phyloP scores from a whole-genome alignment of 2,888 invertebrate genomes.

The Phyto melanocephala region DNA sequence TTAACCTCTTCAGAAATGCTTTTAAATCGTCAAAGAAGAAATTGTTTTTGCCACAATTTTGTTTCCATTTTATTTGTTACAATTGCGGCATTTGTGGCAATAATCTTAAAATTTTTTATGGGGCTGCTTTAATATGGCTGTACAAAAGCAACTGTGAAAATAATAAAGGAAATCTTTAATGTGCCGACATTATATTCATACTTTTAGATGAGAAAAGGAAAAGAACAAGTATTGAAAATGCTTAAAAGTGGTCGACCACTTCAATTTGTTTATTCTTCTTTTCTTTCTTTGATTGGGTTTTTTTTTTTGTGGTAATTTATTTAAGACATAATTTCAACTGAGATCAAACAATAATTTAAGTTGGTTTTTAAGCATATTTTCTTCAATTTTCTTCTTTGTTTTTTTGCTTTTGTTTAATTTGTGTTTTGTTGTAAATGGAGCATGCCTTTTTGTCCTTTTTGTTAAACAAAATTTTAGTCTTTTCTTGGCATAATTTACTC shows the following conservation, averaged over 20 bases:
- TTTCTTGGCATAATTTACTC: too few relatives aligned
- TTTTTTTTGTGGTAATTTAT: neutral
- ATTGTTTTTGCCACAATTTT: neutral
- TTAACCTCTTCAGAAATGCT: neutral
- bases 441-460: neutral
- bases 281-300: too few relatives aligned
- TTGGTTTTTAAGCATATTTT: neutral
- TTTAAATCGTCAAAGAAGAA: neutral
- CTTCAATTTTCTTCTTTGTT: neutral
- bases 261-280: neutral
- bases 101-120: neutral
- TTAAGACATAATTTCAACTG: neutral
- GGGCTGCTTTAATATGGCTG: neutral
- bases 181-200: neutral
- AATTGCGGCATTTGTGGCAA: slow-evolving; percentile 1
- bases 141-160: neutral
- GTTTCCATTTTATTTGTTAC: neutral
- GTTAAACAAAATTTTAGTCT: too few relatives aligned
- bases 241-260: neutral
- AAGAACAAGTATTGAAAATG: neutral
- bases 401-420: neutral
- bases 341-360: neutral
- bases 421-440: neutral
- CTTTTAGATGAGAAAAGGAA: neutral
- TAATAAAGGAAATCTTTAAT: neutral